Conservation (phyloP, 2,888 invertebrate species). For the Lasioglossum morio region DNA sequence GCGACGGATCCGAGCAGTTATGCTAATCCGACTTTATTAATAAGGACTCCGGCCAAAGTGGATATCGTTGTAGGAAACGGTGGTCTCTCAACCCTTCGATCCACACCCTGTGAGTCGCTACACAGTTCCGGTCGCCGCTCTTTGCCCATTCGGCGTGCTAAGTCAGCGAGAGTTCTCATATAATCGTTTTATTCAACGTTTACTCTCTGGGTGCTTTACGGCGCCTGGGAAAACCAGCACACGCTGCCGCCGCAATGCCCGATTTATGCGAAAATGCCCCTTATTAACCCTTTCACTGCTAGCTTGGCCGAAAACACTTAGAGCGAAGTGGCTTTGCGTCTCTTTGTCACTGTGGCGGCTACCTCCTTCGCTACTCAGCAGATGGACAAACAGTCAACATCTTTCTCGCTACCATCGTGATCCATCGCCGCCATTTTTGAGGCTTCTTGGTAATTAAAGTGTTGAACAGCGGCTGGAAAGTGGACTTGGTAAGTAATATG, state of each 20-base stretch:
- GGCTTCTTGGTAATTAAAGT: too few species aligned
- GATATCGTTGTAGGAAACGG: slow-evolving; percentile 75
- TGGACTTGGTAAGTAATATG: too few species aligned
- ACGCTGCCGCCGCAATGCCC: slow-evolving; percentile 44
- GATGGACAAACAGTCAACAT: too few species aligned
- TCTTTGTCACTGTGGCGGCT: too few species aligned
- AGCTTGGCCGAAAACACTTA: background rate
- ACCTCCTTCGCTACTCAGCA: too few species aligned
- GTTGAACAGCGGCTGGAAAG: too few species aligned
- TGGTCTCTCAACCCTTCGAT: slow-evolving; percentile 75
- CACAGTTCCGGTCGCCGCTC: slow-evolving; percentile 37
- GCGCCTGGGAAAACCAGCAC: slow-evolving; percentile 74
- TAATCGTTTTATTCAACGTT: slow-evolving; percentile 81
- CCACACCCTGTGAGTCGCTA: slow-evolving; percentile 48
- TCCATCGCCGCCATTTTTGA: too few species aligned
- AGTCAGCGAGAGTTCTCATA: slow-evolving; percentile 79
- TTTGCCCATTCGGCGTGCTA: slow-evolving; percentile 53
- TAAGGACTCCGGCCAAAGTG: slow-evolving; percentile 78
- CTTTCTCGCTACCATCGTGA: too few species aligned
- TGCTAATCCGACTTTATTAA: slow-evolving; percentile 81
- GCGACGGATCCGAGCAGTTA: slow-evolving; percentile 75
- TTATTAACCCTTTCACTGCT: slow-evolving; percentile 54
- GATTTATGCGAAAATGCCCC: slow-evolving; percentile 68
- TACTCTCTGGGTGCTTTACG: slow-evolving; percentile 47
- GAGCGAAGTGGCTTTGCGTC: background rate